These are phyloP conservation scores for Zaprionus inermis DNA, from an alignment of 1,140 invertebrate species.

Conservation along the genomic window DNA sequence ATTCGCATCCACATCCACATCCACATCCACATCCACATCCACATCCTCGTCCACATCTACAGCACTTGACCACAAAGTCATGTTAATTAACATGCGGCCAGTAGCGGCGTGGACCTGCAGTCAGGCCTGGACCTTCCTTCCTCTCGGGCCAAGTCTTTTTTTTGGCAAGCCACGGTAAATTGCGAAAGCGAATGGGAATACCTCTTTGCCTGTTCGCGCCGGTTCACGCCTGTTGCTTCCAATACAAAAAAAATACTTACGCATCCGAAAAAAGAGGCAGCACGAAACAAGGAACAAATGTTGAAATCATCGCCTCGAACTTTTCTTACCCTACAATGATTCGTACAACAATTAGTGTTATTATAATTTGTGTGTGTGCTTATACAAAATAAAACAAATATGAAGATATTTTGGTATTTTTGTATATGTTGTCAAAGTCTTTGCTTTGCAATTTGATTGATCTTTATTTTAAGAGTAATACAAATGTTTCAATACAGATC, in stretches of 20 bases:
- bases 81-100: conserved; percentile 78
- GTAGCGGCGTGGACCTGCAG: conserved; percentile 5
- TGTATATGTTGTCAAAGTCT: no score
- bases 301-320: not conserved
- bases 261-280: conserved; percentile 9
- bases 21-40: conserved; percentile 11
- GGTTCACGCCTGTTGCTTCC: conserved; percentile 61
- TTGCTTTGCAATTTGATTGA: no score
- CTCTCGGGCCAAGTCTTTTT: not conserved
- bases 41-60: conserved; percentile 25
- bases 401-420: no score
- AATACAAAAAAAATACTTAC: conserved; percentile 33
- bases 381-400: no score
- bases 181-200: conserved; percentile 33
- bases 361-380: no score
- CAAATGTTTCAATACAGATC: no score
- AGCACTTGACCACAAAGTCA: conserved; percentile 71
- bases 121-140: not conserved
- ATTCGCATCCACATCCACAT: not conserved
- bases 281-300: not conserved
- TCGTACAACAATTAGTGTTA: no score
- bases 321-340: not conserved
- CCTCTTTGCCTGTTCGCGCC: conserved; percentile 35
- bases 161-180: conserved; percentile 32
- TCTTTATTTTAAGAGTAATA: no score